Conservation (phyloP, 2,113 vertebrate species). For the Balaeniceps rex region DNA sequence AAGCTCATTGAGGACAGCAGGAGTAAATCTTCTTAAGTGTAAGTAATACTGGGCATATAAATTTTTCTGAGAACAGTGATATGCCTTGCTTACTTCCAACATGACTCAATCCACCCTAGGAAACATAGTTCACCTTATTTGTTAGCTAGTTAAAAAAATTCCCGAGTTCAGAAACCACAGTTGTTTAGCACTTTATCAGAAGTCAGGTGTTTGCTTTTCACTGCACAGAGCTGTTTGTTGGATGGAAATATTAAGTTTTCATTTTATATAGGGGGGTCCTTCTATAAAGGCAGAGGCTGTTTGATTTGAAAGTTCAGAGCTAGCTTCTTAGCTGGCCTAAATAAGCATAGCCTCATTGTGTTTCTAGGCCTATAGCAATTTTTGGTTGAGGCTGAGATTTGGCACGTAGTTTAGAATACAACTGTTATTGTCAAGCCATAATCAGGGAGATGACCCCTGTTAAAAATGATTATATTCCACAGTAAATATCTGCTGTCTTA, state of each 20-base stretch:
- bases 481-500: background rate
- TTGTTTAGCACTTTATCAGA: background rate
- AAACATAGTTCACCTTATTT: background rate
- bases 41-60: background rate
- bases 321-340: background rate
- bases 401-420: background rate
- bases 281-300: background rate
- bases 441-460: background rate
- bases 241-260: background rate
- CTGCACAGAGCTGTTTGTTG: background rate
- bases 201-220: background rate
- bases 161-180: background rate
- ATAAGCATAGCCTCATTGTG: background rate
- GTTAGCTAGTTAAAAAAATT: background rate
- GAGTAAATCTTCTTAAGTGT: background rate
- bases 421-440: background rate
- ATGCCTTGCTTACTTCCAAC: background rate
- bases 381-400: background rate
- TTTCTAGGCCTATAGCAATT: background rate
- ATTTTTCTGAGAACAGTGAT: background rate
- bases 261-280: background rate
- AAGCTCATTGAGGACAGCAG: background rate
- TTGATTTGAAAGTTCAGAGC: background rate
- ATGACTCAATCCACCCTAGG: background rate
- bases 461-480: background rate